These are phyloP conservation scores for Clavelina lepadiformis DNA, from an alignment of 23 tunicate species.

Conservation along the genomic window DNA sequence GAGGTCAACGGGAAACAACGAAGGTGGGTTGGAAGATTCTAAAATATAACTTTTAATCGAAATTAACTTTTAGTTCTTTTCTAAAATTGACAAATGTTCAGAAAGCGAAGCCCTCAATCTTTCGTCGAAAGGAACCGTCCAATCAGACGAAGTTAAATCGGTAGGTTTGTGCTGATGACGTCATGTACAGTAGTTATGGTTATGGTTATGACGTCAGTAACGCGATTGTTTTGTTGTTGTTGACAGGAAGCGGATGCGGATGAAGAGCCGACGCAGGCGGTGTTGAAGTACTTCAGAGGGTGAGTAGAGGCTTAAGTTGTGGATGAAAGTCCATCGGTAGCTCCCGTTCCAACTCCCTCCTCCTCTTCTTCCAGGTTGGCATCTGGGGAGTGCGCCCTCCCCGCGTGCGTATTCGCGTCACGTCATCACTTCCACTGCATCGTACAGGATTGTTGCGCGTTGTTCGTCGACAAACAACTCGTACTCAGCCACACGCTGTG, in stretches of 20 bases:
- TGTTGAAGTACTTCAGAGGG: constrained; percentile 30
- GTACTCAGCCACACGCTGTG: constrained; percentile 64
- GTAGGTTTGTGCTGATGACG: too few species aligned
- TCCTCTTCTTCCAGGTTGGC: constrained; percentile 17
- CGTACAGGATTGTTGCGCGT: constrained; percentile 66
- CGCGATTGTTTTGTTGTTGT: too few species aligned
- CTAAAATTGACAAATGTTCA: too few species aligned
- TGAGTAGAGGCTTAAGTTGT: constrained; percentile 7
- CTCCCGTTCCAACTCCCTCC: too few species aligned
- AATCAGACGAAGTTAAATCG: too few species aligned
- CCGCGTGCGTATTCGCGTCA: constrained; percentile 39
- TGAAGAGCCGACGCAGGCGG: constrained; percentile 14
- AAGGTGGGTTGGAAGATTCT: neutral
- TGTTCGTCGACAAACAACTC: constrained; percentile 31
- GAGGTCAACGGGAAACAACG: too few species aligned
- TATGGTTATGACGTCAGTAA: too few species aligned
- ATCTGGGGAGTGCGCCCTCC: constrained; percentile 35
- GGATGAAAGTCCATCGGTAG: neutral
- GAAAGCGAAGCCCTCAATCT: too few species aligned
- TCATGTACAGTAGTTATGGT: too few species aligned
- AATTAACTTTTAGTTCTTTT: too few species aligned
- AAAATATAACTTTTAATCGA: neutral
- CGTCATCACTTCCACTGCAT: constrained; percentile 61
- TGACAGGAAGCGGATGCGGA: too few species aligned
- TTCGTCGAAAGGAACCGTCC: too few species aligned